Evolutionary conservation across 1,140 invertebrate species (phyloP).

Genomic region (Drosophila lacteicornis): DNA sequence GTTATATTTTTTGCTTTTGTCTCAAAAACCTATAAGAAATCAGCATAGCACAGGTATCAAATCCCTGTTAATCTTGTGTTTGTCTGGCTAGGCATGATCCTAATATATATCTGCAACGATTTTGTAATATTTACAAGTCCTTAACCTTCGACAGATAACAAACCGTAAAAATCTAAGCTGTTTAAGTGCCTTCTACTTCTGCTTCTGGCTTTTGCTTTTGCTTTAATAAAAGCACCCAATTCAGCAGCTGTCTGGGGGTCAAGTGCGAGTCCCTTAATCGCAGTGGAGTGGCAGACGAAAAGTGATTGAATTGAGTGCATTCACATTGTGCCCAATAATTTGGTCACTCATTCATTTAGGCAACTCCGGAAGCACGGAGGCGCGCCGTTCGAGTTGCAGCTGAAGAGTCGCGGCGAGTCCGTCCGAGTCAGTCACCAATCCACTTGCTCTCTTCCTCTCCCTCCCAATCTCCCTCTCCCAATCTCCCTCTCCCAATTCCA

Average conservation of each 20-base stretch:
- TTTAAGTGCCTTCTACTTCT: neutral
- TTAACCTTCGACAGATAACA: neutral
- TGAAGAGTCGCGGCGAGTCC: slow-evolving; percentile 19
- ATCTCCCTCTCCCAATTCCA: neutral
- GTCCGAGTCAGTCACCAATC: neutral
- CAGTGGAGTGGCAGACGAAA: neutral
- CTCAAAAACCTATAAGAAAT: no score
- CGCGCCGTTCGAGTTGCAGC: neutral
- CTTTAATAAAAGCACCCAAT: neutral
- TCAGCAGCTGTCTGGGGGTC: neutral
- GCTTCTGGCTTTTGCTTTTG: neutral
- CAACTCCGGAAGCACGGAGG: neutral
- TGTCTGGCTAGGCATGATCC: no score
- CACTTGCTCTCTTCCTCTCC: neutral
- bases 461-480: no score
- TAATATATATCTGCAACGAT: no score
- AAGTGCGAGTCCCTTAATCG: slow-evolving; percentile 3
- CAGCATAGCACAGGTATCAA: no score
- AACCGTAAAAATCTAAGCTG: neutral
- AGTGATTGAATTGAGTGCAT: slow-evolving; percentile 18
- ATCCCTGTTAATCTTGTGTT: no score
- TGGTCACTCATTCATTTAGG: neutral
- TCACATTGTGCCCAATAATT: slow-evolving; percentile 9
- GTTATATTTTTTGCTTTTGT: no score
- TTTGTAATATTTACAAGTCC: no score